phyloP scores from a whole-genome alignment of 2,113 vertebrate species.

The Mesoclemmys tuberculata region DNA sequence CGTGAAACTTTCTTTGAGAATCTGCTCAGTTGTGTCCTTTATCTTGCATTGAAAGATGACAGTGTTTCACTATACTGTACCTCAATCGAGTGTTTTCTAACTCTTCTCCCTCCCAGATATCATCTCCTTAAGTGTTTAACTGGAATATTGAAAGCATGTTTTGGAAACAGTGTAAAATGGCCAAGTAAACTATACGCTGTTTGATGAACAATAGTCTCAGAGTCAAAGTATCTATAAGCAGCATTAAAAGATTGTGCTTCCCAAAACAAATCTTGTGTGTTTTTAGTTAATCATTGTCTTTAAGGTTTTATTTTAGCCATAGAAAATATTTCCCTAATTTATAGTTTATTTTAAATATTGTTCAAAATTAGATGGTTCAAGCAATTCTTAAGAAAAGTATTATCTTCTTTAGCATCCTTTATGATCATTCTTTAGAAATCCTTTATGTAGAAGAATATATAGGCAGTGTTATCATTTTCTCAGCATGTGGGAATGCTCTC shows the following conservation, averaged over 20 bases:
- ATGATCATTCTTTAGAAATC: too few relatives aligned
- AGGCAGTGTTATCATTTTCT: neutral
- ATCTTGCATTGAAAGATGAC: neutral
- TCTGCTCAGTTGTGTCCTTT: neutral
- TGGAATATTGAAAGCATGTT: neutral
- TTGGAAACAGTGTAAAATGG: neutral
- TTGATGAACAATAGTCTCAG: neutral
- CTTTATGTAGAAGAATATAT: neutral
- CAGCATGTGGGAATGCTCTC: neutral
- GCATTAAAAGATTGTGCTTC: neutral
- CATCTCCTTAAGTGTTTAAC: neutral
- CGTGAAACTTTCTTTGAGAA: neutral
- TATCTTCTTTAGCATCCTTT: neutral
- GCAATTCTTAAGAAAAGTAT: neutral
- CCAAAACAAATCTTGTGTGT: neutral
- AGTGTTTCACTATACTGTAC: neutral
- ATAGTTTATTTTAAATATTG: neutral
- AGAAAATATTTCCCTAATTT: neutral
- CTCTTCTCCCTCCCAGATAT: neutral
- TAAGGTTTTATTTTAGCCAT: neutral
- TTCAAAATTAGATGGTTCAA: neutral
- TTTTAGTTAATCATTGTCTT: neutral
- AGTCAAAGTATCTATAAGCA: neutral
- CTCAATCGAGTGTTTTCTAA: neutral
- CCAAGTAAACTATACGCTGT: neutral